Evolutionary conservation across 2,113 vertebrate genomes (phyloP), one percentile per base, ranked within the genome.

Genomic region (Xenopus laevis): DNA sequence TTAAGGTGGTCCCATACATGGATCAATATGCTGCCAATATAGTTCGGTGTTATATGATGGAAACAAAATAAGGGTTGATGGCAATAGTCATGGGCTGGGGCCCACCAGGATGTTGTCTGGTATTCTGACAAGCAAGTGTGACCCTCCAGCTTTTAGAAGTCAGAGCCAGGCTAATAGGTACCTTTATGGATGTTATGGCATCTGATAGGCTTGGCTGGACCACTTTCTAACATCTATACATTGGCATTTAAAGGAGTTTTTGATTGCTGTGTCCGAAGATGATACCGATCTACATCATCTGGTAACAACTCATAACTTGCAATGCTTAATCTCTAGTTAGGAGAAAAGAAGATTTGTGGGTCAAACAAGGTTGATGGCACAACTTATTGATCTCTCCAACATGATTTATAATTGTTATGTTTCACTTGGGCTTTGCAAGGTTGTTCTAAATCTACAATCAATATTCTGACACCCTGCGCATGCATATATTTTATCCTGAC

Each of bases 301-400:
- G 15, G 17, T 55, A 55, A 55, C 15, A n/a, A 55, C 7, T 55
- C 53, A 55, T 18, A 55, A n/a, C 53, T 55, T 55, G 53, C 16
- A 55, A 55, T 27, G 20, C 27, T 63, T 72, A 57, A 65, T 72
- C 62, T 53, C 16, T 13, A 61, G 18, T 57, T 55, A 15, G 62
- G 27, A 68, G n/a, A 68, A 47, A 16, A 23, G 57, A 70, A 70
- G 18, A 46, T 76, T 62, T 69, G 27, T 69, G 66, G 73, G 74
- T 70, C 66, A 76, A 15, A 4, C 66, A 76, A 76, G 74, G 67
- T 68, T 64, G 40, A 18, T 63, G 74, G 20, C 33, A 57, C 67
- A 70, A 70, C 45, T 70, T 70, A 76, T 76, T 76, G 74, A 76
- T 70, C 67, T 46, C 20, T 63, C 52, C 59, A 70, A 18, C 59